phyloP scores from a whole-genome alignment of 2,797 vertebrate species.

The Hipposideros larvatus region DNA sequence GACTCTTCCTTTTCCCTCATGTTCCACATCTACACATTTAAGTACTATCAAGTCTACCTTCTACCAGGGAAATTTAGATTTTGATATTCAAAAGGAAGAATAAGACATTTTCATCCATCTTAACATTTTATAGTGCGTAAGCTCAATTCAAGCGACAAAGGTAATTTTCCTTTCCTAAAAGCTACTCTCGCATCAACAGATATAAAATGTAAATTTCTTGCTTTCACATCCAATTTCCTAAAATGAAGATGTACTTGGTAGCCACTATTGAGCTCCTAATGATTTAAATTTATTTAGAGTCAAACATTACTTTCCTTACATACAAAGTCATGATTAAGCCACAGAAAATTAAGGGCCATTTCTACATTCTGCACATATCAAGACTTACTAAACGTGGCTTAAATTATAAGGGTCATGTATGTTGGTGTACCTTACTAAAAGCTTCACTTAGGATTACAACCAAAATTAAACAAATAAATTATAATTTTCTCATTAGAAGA shows the following conservation, averaged over 20 bases:
- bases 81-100: slow-evolving; percentile 34
- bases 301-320: slow-evolving; percentile 52
- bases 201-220: slow-evolving; percentile 55
- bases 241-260: slow-evolving; percentile 40
- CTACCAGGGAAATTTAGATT: slow-evolving; percentile 39
- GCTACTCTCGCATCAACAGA: not conserved
- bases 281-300: slow-evolving; percentile 41
- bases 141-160: slow-evolving; percentile 39
- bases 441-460: not conserved
- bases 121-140: slow-evolving; percentile 31
- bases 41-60: not conserved
- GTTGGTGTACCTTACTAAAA: not conserved
- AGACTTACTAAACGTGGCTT: slow-evolving; percentile 30
- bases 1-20: not conserved
- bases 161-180: slow-evolving; percentile 48
- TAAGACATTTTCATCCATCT: not conserved
- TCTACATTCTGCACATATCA: not conserved
- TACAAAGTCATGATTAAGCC: slow-evolving; percentile 37
- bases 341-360: slow-evolving; percentile 53
- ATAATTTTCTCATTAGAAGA: slow-evolving; percentile 56
- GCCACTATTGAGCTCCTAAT: not conserved
- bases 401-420: not conserved
- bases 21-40: not conserved
- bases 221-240: slow-evolving; percentile 49
- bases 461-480: slow-evolving; percentile 45